These are phyloP conservation scores for Sesamia inferens DNA, from an alignment of 2,888 invertebrate species.

Conservation along the genomic window DNA sequence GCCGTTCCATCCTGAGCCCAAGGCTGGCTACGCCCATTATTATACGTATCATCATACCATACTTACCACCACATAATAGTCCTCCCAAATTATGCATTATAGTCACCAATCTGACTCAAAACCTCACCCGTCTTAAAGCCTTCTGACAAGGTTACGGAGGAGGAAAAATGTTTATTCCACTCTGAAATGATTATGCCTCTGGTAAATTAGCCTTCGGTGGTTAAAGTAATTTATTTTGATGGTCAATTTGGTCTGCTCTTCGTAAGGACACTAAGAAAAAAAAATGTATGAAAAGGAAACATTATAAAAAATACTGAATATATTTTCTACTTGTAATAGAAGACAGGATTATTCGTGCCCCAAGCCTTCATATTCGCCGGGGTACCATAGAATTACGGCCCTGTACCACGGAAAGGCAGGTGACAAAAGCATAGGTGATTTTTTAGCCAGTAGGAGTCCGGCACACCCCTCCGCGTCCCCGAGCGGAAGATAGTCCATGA, in stretches of 20 bases:
- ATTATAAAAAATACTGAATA: slow-evolving; percentile 22
- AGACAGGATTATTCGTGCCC: background rate
- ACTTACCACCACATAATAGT: background rate
- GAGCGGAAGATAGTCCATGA: too few relatives aligned
- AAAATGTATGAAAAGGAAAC: slow-evolving; percentile 32
- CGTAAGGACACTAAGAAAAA: slow-evolving; percentile 40
- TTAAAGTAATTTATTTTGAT: slow-evolving; percentile 31
- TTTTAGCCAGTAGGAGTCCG: too few relatives aligned
- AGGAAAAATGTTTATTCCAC: slow-evolving; percentile 19
- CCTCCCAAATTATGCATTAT: background rate
- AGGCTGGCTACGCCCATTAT: too few relatives aligned
- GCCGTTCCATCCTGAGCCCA: too few relatives aligned
- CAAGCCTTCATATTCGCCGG: background rate
- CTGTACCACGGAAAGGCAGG: too few relatives aligned
- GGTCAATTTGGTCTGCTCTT: slow-evolving; percentile 37
- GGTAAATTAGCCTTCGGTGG: slow-evolving; percentile 36
- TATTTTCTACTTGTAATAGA: slow-evolving; percentile 2
- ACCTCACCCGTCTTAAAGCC: background rate
- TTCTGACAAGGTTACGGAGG: background rate
- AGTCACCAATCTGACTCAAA: background rate
- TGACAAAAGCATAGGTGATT: too few relatives aligned
- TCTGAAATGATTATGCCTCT: background rate
- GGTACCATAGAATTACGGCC: too few relatives aligned
- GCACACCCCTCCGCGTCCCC: too few relatives aligned
- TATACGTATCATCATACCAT: too few relatives aligned